Evolutionary conservation across 2,797 vertebrate genomes (phyloP).

Genomic region (Columba guinea): DNA sequence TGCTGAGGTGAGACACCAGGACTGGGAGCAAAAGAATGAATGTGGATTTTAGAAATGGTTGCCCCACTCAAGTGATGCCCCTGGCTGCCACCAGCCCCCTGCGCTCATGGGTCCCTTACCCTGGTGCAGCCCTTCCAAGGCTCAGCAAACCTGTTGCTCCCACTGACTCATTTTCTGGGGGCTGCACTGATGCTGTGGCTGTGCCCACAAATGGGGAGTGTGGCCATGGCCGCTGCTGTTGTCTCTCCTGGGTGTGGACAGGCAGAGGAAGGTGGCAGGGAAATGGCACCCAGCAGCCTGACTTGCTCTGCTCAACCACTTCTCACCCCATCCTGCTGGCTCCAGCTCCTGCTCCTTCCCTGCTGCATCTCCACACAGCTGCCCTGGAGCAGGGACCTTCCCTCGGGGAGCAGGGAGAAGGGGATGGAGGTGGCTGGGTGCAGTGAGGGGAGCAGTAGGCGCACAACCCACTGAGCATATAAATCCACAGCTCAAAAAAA

Average conservation of each 20-base stretch:
- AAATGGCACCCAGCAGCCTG: not conserved
- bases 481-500: not conserved
- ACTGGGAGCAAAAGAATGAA: not conserved
- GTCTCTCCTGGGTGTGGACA: not conserved
- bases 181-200: fast-evolving
- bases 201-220: not conserved
- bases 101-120: fast-evolving
- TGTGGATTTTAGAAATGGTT: not conserved
- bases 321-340: not conserved
- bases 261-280: not conserved
- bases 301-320: not conserved
- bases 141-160: not conserved
- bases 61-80: not conserved
- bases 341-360: not conserved
- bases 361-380: not conserved
- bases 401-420: not conserved
- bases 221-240: fast-evolving
- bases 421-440: not conserved
- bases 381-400: fast-evolving
- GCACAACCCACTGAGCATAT: fast-evolving
- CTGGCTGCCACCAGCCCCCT: fast-evolving
- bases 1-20: not conserved
- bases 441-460: not conserved
- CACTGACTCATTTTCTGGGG: not conserved
- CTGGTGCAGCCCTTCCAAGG: not conserved